Percentiles rank a stretch among this genome's conserved stretches.
phyloP scores from a whole-genome alignment of 2,888 invertebrate species.

The Meloe dianella region DNA sequence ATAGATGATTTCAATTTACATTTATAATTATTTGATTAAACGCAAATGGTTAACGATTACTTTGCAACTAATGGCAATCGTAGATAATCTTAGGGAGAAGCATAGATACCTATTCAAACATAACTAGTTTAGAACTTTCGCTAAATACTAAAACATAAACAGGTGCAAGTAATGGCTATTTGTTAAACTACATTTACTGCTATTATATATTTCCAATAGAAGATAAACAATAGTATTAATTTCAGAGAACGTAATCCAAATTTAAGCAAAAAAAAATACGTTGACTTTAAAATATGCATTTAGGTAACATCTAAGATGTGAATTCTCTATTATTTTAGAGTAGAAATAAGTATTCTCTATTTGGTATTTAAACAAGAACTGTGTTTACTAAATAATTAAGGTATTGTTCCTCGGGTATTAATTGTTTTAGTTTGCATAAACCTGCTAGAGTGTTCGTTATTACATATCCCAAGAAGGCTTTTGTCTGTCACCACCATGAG shows the following conservation, averaged over 20 bases:
- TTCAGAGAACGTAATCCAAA: background rate
- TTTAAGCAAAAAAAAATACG: background rate
- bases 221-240: background rate
- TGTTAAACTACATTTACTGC: background rate
- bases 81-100: conserved; percentile 9
- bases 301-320: background rate
- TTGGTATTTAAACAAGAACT: conserved; percentile 25
- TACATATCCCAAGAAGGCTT: conserved; percentile 32
- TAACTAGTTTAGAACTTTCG: conserved; percentile 14
- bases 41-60: conserved; percentile 15
- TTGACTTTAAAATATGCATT: background rate
- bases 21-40: conserved; percentile 16
- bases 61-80: conserved; percentile 15
- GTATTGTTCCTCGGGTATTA: conserved; percentile 31
- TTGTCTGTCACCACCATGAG: conserved; percentile 29
- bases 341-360: conserved; percentile 29
- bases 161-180: conserved; percentile 28
- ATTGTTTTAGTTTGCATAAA: conserved; percentile 34
- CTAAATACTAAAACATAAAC: conserved; percentile 21
- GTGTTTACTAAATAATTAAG: conserved; percentile 33
- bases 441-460: conserved; percentile 30
- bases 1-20: background rate
- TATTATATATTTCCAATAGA: background rate
- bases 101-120: conserved; percentile 19
- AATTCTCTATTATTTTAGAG: background rate